Base-by-base conservation (phyloP, 2,888 invertebrate species). In the Hydropsyche betteni region DNA sequence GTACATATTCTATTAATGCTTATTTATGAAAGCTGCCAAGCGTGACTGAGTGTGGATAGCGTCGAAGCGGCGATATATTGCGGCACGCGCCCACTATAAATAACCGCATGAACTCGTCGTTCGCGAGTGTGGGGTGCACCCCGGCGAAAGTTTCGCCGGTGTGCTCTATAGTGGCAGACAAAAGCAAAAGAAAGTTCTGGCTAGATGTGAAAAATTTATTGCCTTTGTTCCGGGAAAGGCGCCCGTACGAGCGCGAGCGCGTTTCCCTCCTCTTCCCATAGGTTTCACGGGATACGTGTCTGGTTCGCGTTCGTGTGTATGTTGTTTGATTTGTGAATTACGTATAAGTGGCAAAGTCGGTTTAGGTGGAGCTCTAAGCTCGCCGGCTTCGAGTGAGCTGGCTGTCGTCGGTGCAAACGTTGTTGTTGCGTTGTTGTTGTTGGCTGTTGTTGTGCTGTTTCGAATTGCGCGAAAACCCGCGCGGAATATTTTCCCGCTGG, bases 161-260 rank as follows among this genome's bases (percentile, higher is more conserved):
- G 44, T 44, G 44, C 44, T 44, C 44, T 44, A 44, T 10, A 44
- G 61, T 24, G 61, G 58, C 73, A 75, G 75, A 72, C 61, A 69
- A 78, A 77, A 68, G 74, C 74, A 74, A 64, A 64, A 64, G 76
- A 79, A 79, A 79, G 76, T 79, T 78, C 70, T 69, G 34, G 52
- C 75, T 78, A 76, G 79, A 78, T 78, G 79, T 79, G 79, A 79
- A 79, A 77, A 79, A 79, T 79, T 79, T 79, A 79, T 79, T 76
- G 79, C 79, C 75, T 78, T 79, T 79, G 79, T 79, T 79, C 78
- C 75, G 61, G 44, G 44, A 44, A 44, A 44, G 10, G 68, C 74
- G 55, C 58, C 71, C 73, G 68, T 50, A 68, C 55, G 55, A 58
- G 44, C 36, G 24, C 51, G 69, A 69, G 72, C 64, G 64, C 68